Evolutionary conservation across 2,888 invertebrate genomes (phyloP), one percentile per base, ranked within the genome.

Genomic region (Ceriagrion tenellum): DNA sequence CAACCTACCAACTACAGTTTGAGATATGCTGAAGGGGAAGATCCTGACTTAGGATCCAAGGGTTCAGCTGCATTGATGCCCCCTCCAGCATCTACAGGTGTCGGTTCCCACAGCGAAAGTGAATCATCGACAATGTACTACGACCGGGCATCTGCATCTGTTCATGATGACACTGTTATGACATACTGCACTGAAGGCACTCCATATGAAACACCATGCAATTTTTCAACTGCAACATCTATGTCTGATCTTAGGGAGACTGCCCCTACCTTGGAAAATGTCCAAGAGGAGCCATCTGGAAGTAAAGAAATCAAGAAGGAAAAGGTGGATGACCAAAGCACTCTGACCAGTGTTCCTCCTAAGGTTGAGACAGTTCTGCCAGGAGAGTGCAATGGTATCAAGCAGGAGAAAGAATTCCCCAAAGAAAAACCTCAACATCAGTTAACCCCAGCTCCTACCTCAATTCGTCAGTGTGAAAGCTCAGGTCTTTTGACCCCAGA

Each of bases 151-250:
- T 93, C 95, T 55, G 95, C 81, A 96, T 97, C 97, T 96, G 97
- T 98, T 26, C 97, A 98, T 96, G 98, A 98, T 96, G 99, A 99
- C 96, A 98, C 99, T 0, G 98, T 99, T 12, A 98, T 98, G 97
- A 99, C 99, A 95, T 99, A 99, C 96, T 99, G 98, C 96, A 99
- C 99, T 0, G 99, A 99, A 97, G 99, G 98, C 55, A 99, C 99
- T 0, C 98, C 98, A 0, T 98, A 98, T 96, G 98, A 98, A 96
- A 98, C 98, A 0, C 98, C 98, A 0, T 97, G 97, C 95, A 98
- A 98, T 96, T 98, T 99, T 96, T 99, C 99, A 0, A 99, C 98
- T 16, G 98, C 99, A 0, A 99, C 99, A 0, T 99, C 99, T 0
- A 98, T 99, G 97, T 98, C 98, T 0, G 99, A 99, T 97, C 97